Conservation (phyloP, 1,140 invertebrate species). For the Lucilia cuprina region DNA sequence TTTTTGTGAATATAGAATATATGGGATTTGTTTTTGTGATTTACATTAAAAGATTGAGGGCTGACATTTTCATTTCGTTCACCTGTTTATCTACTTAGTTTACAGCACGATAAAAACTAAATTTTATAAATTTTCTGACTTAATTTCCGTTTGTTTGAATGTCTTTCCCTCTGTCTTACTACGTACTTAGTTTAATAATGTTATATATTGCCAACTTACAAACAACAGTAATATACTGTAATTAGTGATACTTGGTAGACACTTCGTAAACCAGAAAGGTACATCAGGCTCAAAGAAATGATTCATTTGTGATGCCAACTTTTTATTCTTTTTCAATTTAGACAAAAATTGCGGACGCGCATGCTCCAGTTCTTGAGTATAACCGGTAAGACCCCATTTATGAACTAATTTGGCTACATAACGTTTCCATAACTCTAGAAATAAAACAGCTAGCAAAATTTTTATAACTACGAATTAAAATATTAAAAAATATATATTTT, state of each 20-base stretch:
- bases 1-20: too few species aligned
- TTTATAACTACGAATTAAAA: not conserved
- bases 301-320: conserved; percentile 63
- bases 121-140: too few species aligned
- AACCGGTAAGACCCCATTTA: conserved; percentile 82
- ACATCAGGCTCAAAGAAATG: conserved; percentile 68
- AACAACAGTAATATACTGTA: conserved; percentile 71
- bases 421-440: conserved; percentile 86
- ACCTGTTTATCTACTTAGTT: too few species aligned
- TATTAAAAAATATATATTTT: conserved; percentile 43
- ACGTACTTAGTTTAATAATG: not conserved
- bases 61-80: too few species aligned
- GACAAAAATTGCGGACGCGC: conserved; percentile 72
- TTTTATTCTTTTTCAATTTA: conserved; percentile 66
- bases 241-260: conserved; percentile 71
- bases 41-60: too few species aligned
- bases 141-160: too few species aligned
- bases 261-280: conserved; percentile 74
- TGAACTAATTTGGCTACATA: conserved; percentile 80
- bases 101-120: too few species aligned
- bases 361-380: conserved; percentile 77
- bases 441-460: conserved; percentile 69
- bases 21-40: too few species aligned
- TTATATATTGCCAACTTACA: conserved; percentile 59
- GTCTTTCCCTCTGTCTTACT: too few species aligned